phyloP scores from a whole-genome alignment of 92 coral and sea anemone genomes.

The Palythoa grandiflora region DNA sequence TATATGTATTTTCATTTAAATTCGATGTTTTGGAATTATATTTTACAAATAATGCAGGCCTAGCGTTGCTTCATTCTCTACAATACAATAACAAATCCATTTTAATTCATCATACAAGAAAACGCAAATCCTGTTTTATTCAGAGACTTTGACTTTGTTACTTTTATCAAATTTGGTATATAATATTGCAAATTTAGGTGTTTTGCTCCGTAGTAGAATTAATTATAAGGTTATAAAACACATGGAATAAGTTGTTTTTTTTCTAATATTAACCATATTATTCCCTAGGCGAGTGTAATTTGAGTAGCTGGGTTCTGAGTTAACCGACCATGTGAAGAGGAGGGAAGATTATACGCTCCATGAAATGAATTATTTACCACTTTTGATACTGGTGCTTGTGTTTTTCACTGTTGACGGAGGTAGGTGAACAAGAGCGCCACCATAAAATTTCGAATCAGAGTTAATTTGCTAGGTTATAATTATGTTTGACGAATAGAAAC shows the following conservation, averaged over 20 bases:
- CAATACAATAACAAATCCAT: too few species aligned
- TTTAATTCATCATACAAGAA: too few species aligned
- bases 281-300: not conserved
- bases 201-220: not conserved
- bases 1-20: not conserved
- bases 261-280: not conserved
- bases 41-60: not conserved
- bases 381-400: slow-evolving; percentile 39
- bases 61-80: not conserved
- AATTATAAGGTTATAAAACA: not conserved
- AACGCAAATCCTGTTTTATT: not conserved
- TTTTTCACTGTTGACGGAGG: slow-evolving; percentile 30
- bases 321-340: slow-evolving; percentile 42
- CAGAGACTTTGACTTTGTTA: not conserved
- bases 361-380: slow-evolving; percentile 37
- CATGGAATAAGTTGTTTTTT: not conserved
- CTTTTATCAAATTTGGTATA: not conserved
- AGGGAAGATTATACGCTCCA: not conserved
- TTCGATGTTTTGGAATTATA: not conserved
- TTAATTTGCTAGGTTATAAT: not conserved
- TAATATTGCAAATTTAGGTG: not conserved
- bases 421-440: slow-evolving; percentile 5
- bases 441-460: not conserved
- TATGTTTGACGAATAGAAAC: not conserved
- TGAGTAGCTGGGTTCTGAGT: not conserved